These are phyloP conservation scores for Thunnus thynnus DNA, from an alignment of 2,113 vertebrate genomes.

Conservation along the genomic window DNA sequence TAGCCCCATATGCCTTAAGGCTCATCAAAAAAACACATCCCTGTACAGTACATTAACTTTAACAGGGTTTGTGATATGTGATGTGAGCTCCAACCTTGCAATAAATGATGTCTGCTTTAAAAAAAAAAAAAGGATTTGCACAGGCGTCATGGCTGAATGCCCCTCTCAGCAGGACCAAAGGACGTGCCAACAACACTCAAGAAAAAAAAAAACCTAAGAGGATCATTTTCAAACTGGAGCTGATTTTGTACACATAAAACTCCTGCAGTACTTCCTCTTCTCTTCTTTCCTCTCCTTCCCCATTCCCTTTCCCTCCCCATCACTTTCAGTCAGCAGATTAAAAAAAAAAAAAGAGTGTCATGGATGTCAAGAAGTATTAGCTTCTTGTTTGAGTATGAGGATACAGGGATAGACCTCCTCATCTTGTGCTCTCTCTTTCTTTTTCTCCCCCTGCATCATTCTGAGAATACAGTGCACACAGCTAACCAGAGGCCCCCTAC, in stretches of 20 bases:
- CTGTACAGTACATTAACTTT: conserved; percentile 14
- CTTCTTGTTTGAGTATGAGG: conserved; percentile 42
- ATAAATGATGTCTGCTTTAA: conserved; percentile 34
- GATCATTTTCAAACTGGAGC: conserved; percentile 57
- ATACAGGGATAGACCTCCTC: conserved; percentile 47
- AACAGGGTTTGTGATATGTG: conserved; percentile 9
- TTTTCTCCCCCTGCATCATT: background rate
- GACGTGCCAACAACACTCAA: conserved; percentile 33
- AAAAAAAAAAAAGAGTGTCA: conserved; percentile 61
- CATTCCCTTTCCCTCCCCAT: conserved; percentile 29
- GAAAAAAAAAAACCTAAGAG: conserved; percentile 33
- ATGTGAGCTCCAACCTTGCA: conserved; percentile 22
- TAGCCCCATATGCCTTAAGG: conserved; percentile 1
- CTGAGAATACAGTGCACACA: background rate
- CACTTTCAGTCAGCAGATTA: conserved; percentile 70
- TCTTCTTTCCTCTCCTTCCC: background rate
- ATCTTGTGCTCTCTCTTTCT: background rate
- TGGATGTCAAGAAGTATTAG: conserved; percentile 71
- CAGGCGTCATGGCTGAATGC: conserved; percentile 34
- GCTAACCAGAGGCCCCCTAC: conserved; percentile 6
- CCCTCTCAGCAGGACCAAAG: conserved; percentile 29
- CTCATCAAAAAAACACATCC: conserved; percentile 17
- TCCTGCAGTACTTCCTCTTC: conserved; percentile 23
- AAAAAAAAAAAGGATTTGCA: conserved; percentile 22
- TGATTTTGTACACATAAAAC: conserved; percentile 61